Evolutionary conservation across 2,113 vertebrate genomes (phyloP), one percentile per base, ranked within the genome.

Genomic region (Gymnorhina tibicen): DNA sequence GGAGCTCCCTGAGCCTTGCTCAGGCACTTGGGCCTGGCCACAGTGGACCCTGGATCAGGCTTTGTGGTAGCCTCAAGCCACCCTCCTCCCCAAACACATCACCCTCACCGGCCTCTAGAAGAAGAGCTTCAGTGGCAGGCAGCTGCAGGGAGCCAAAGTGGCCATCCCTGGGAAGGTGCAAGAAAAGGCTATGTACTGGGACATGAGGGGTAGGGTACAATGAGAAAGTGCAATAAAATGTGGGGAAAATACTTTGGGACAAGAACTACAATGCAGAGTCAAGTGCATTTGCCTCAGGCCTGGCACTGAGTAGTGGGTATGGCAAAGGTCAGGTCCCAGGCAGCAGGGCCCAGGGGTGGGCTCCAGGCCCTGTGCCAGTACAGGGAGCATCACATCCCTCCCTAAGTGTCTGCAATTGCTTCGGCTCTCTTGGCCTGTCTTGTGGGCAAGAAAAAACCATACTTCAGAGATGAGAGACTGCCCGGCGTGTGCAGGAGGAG

Each of bases 401-500:
- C 52, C 32, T 6, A 4, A 7, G 7, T 11, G 37, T 53, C 66
- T 58, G 50, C 0, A 0, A 13, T 17, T 5, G 0, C 55, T 68
- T 69, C 5, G 10, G 16, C 17, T 66, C 32, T 50, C 72, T 41
- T 50, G 66, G 37, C 10, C 23, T 10, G 2, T 21, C 23, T 44
- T 1, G 0, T 7, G 12, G 27, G 37, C 52, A 46, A 26, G 41
- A 47, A 23, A 42, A 87, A 9, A 4, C n/a, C 24, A 3, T 0
- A 0, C 4, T 68, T 23, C 60, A 49, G 55, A 55, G 30, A 20
- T 2, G 16, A 78, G 17, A 35, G 4, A 2, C 24, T n/a, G 32
- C 13, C 59, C 3, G 1, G n/a, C 0, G 0, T 15, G 8, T 18
- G 44, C 8, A 4, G 58, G 33, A 68, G 26, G 58, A 67, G 35